Evolutionary conservation across 2,797 vertebrate genomes (phyloP).

Genomic region (Crax fasciolata): DNA sequence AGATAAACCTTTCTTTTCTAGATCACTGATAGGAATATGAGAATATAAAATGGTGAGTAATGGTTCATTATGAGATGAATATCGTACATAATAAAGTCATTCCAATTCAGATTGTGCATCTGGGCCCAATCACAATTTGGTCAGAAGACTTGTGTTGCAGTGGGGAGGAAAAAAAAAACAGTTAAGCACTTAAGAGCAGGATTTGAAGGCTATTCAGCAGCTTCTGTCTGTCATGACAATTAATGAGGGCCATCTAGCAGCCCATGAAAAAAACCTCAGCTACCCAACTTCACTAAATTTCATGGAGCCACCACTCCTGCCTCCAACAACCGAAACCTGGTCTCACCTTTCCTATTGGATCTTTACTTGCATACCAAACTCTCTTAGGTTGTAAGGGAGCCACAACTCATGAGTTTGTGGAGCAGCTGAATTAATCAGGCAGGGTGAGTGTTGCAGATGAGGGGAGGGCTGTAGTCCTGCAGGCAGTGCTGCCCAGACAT

Average conservation of each 20-base stretch:
- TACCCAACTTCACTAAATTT: not conserved
- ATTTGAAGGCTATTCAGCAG: constrained; percentile 23
- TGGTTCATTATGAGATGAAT: constrained; percentile 55
- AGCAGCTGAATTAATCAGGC: not conserved
- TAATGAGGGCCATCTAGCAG: not conserved
- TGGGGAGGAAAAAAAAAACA: not conserved
- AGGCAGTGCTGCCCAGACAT: not conserved
- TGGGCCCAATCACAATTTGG: constrained; percentile 60
- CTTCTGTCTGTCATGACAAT: not conserved
- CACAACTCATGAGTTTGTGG: not conserved
- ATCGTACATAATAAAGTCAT: constrained; percentile 62
- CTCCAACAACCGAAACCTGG: not conserved
- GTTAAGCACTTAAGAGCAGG: not conserved
- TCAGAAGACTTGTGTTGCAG: constrained; percentile 42
- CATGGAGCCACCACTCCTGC: not conserved
- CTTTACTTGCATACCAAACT: not conserved
- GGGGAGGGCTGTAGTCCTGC: not conserved
- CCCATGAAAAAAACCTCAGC: not conserved
- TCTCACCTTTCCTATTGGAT: not conserved
- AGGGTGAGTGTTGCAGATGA: not conserved
- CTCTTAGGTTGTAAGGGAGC: not conserved
- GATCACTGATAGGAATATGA: constrained; percentile 57
- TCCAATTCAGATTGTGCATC: constrained; percentile 63
- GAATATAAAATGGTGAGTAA: constrained; percentile 61
- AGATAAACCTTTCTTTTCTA: constrained; percentile 65